phyloP scores from a whole-genome alignment of 2,888 invertebrate species.

The Dryobotodes eremita region DNA sequence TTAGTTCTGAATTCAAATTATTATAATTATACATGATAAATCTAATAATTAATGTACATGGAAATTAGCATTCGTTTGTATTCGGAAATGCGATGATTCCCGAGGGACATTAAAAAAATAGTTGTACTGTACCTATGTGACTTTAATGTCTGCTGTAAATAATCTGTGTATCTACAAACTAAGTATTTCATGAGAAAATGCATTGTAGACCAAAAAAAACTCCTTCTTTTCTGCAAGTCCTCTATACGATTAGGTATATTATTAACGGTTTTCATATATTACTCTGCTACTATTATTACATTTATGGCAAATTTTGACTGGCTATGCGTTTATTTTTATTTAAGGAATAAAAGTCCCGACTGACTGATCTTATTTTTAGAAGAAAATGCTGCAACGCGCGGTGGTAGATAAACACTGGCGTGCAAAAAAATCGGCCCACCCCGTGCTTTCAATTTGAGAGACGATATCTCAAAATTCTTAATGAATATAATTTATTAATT shows the following conservation, averaged over 20 bases:
- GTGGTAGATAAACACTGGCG: no score
- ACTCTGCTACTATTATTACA: constrained; percentile 30
- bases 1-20: no score
- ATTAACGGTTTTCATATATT: constrained; percentile 12
- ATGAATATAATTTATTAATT: no score
- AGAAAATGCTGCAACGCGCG: not conserved
- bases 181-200: not conserved
- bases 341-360: constrained; percentile 21
- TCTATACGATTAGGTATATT: constrained; percentile 10
- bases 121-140: not conserved
- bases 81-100: no score
- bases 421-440: no score
- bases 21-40: no score
- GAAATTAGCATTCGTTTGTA: no score
- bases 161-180: not conserved
- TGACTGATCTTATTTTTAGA: not conserved
- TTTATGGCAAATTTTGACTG: constrained; percentile 30
- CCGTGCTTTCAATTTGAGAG: no score
- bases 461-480: no score
- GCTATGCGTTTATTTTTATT: constrained; percentile 21
- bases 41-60: no score
- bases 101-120: no score
- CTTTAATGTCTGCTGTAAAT: not conserved
- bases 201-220: not conserved
- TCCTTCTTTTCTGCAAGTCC: no score